phyloP scores from a whole-genome alignment of 2,797 vertebrate genomes.

The Galagoides demidoff region DNA sequence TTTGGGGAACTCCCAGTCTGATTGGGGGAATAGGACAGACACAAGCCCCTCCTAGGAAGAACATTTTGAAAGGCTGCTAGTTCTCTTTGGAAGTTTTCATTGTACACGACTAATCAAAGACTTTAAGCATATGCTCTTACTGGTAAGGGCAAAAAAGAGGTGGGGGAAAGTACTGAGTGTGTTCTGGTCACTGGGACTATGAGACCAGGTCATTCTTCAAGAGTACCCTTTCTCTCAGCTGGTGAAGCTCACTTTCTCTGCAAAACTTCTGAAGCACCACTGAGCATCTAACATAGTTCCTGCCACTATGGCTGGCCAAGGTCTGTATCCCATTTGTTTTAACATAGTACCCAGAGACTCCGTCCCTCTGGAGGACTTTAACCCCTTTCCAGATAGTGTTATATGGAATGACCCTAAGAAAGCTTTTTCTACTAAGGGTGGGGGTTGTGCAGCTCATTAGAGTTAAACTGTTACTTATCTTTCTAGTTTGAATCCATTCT shows the following conservation, averaged over 20 bases:
- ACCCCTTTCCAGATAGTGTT: background rate
- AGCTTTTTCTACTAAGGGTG: background rate
- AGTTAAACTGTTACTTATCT: background rate
- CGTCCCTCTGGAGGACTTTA: background rate
- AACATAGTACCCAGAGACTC: background rate
- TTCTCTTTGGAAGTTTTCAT: background rate
- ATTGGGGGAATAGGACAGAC: background rate
- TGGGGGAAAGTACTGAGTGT: background rate
- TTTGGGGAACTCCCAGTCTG: background rate
- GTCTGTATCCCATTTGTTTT: background rate
- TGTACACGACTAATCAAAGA: background rate
- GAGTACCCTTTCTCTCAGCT: fast-evolving
- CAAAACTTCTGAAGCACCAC: background rate
- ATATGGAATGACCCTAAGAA: background rate
- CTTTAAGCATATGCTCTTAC: background rate
- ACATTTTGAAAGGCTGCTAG: background rate
- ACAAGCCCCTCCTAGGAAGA: background rate
- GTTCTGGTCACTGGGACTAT: background rate
- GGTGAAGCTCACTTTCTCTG: background rate
- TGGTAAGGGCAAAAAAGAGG: background rate
- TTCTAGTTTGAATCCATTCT: background rate
- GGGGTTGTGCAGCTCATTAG: background rate
- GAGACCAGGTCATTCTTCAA: background rate
- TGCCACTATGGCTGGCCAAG: background rate
- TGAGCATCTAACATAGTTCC: background rate